Percentiles rank a stretch among this genome's conserved stretches.
Evolutionary conservation across 2,113 vertebrate genomes (phyloP).

Genomic region (Lanius collurio): DNA sequence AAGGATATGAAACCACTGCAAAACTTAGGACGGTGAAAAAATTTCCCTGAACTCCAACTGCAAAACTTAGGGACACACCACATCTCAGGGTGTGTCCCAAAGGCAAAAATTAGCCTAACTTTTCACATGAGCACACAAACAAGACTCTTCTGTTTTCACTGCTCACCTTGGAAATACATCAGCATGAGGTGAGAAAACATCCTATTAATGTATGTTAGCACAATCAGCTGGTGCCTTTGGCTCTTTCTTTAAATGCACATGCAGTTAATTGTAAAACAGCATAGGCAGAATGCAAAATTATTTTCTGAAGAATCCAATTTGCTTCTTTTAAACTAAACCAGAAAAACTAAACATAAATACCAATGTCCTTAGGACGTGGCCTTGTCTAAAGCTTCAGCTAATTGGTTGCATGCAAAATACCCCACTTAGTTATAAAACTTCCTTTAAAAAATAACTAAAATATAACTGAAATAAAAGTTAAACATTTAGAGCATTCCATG

Average conservation of each 20-base stretch:
- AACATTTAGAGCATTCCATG: not conserved
- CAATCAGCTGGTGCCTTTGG: not conserved
- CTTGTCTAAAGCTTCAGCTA: conserved; percentile 1
- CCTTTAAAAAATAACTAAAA: not conserved
- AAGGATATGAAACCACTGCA: not conserved
- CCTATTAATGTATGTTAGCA: not conserved
- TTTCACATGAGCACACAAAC: not conserved
- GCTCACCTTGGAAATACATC: not conserved
- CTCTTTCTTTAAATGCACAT: not conserved
- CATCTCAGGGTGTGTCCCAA: not conserved
- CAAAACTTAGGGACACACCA: no score
- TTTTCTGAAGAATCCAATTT: not conserved
- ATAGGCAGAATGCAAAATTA: not conserved
- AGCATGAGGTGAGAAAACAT: not conserved
- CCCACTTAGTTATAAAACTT: not conserved
- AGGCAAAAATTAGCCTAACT: not conserved
- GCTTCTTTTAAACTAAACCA: not conserved
- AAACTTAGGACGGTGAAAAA: not conserved
- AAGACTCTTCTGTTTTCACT: not conserved
- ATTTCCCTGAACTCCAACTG: not conserved
- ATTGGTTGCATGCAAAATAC: not conserved
- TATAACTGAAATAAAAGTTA: not conserved
- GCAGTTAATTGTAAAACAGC: not conserved
- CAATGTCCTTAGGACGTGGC: not conserved
- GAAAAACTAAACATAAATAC: not conserved